These are phyloP conservation scores for Stenoptilia bipunctidactyla DNA, from an alignment of 2,888 invertebrate species.

Conservation along the genomic window DNA sequence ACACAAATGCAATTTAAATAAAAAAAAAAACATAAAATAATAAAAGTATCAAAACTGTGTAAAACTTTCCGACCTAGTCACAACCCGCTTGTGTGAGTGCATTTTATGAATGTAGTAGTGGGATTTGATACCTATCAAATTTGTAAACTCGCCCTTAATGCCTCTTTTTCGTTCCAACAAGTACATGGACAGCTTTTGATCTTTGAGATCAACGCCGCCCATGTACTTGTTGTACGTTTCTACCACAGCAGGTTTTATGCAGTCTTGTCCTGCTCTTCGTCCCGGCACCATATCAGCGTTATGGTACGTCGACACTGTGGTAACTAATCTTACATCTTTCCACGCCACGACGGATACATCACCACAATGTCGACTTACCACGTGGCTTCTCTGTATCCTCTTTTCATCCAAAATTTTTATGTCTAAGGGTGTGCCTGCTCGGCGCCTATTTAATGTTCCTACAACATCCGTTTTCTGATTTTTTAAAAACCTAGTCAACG, in stretches of 20 bases:
- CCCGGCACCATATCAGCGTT: slow-evolving; percentile 4
- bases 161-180: slow-evolving; percentile 13
- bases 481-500: slow-evolving; percentile 11
- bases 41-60: too few relatives aligned
- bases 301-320: slow-evolving; percentile 10
- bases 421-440: slow-evolving; percentile 3
- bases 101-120: too few relatives aligned
- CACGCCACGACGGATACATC: slow-evolving; percentile 5
- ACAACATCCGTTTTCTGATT: slow-evolving; percentile 11
- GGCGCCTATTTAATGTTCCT: slow-evolving; percentile 11
- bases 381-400: background rate
- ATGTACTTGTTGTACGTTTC: slow-evolving; percentile 9
- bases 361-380: slow-evolving; percentile 6
- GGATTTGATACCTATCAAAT: too few relatives aligned
- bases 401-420: slow-evolving; percentile 8
- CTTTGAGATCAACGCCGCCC: slow-evolving; percentile 13
- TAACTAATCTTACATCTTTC: slow-evolving; percentile 9
- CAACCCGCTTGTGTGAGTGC: too few relatives aligned
- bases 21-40: too few relatives aligned
- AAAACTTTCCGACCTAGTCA: too few relatives aligned
- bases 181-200: slow-evolving; percentile 13
- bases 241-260: slow-evolving; percentile 6
- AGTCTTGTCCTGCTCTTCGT: background rate
- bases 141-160: too few relatives aligned
- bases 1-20: too few relatives aligned